Evolutionary conservation across 2,797 vertebrate genomes (phyloP).

Genomic region (Xenops minutus): DNA sequence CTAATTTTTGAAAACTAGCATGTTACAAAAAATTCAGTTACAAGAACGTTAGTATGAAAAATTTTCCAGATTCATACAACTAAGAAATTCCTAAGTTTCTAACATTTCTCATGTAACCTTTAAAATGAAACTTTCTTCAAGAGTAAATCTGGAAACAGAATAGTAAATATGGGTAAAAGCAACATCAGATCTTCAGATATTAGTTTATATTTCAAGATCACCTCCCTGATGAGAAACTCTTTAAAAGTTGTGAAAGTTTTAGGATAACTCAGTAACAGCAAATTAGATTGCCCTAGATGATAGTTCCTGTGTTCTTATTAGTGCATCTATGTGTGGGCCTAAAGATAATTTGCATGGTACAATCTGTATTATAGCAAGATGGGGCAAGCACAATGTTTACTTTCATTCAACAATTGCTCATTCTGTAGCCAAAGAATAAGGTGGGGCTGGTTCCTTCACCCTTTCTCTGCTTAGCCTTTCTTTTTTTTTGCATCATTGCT

Average conservation of each 20-base stretch:
- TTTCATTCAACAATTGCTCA: not conserved
- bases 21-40: not conserved
- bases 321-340: conserved; percentile 8
- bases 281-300: conserved; percentile 22
- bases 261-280: not conserved
- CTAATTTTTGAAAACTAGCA: not conserved
- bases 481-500: not conserved
- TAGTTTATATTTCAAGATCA: not conserved
- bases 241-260: conserved; percentile 14
- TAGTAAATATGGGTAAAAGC: not conserved
- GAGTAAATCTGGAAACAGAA: not conserved
- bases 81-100: not conserved
- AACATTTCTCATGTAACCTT: not conserved
- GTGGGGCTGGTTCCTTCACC: not conserved
- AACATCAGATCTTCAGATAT: not conserved
- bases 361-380: conserved; percentile 43
- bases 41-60: not conserved
- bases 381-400: conserved; percentile 33
- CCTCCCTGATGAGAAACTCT: not conserved
- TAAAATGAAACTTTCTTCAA: not conserved
- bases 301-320: conserved; percentile 1
- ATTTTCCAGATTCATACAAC: not conserved
- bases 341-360: conserved; percentile 42
- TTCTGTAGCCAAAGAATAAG: not conserved
- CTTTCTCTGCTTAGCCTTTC: not conserved